phyloP scores from a whole-genome alignment of 2,797 vertebrate species.

The Gymnothorax reevesii region DNA sequence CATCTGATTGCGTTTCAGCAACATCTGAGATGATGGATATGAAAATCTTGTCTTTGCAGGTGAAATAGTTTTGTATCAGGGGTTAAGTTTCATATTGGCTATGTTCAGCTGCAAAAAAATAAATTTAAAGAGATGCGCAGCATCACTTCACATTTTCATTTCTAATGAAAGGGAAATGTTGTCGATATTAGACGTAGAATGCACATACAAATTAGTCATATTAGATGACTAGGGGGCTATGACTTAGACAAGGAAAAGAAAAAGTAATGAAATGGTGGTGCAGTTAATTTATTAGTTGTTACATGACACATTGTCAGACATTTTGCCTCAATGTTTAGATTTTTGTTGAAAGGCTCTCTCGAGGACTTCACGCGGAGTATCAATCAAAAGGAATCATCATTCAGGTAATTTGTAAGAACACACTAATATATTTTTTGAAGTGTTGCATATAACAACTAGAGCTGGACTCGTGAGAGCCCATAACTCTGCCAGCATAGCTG shows the following conservation, averaged over 20 bases:
- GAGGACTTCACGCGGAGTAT: conserved; percentile 82
- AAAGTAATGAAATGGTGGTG: neutral
- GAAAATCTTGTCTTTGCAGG: too few relatives aligned
- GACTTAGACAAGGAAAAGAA: neutral
- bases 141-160: neutral
- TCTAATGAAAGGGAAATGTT: neutral
- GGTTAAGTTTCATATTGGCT: too few relatives aligned
- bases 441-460: neutral
- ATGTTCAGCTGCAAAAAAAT: too few relatives aligned
- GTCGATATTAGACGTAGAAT: neutral
- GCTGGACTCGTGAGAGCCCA: too few relatives aligned
- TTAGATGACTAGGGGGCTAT: neutral
- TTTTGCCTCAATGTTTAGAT: conserved; percentile 58
- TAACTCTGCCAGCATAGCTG: too few relatives aligned
- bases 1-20: too few relatives aligned
- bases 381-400: conserved; percentile 79
- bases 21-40: too few relatives aligned
- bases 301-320: neutral
- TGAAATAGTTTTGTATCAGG: too few relatives aligned
- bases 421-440: neutral
- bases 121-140: too few relatives aligned
- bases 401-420: conserved; percentile 70
- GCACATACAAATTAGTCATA: neutral
- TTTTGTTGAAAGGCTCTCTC: conserved; percentile 83
- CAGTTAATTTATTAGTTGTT: neutral